Conservation (phyloP, 2,888 invertebrate species). For the Meteorus colon region DNA sequence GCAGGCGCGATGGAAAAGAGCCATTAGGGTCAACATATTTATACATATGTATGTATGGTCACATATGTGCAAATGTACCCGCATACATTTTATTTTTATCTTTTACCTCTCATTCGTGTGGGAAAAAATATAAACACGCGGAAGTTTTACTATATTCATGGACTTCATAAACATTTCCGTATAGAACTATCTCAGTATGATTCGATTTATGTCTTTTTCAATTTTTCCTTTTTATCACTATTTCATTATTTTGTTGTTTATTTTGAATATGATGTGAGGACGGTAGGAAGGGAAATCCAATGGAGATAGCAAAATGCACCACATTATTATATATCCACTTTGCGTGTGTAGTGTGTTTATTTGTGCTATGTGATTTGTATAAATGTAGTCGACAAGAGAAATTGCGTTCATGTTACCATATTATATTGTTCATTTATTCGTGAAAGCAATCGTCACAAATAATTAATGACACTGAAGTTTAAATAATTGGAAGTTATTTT, state of each 20-base stretch:
- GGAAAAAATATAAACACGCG: neutral
- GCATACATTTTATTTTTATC: conserved; percentile 45
- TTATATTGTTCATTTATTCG: conserved; percentile 29
- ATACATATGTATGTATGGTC: conserved; percentile 8
- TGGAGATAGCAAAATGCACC: conserved; percentile 22
- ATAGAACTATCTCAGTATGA: neutral
- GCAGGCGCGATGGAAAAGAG: conserved; percentile 34
- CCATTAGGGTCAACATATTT: conserved; percentile 42
- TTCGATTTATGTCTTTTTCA: neutral
- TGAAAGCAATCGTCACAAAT: neutral
- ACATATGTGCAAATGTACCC: conserved; percentile 15
- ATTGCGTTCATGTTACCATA: conserved; percentile 56
- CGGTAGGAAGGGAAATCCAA: conserved; percentile 8
- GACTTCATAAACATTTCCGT: neutral
- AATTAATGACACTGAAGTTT: neutral
- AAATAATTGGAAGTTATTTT: neutral
- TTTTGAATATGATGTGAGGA: neutral
- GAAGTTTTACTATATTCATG: neutral
- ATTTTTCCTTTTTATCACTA: neutral
- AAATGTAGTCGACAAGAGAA: conserved; percentile 53
- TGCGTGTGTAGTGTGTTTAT: conserved; percentile 64
- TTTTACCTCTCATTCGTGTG: conserved; percentile 41
- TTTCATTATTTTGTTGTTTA: no score
- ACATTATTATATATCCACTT: conserved; percentile 53
- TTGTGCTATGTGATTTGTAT: conserved; percentile 60